Base-by-base conservation (phyloP, 2,888 invertebrate species). In the Acronicta aceris region DNA sequence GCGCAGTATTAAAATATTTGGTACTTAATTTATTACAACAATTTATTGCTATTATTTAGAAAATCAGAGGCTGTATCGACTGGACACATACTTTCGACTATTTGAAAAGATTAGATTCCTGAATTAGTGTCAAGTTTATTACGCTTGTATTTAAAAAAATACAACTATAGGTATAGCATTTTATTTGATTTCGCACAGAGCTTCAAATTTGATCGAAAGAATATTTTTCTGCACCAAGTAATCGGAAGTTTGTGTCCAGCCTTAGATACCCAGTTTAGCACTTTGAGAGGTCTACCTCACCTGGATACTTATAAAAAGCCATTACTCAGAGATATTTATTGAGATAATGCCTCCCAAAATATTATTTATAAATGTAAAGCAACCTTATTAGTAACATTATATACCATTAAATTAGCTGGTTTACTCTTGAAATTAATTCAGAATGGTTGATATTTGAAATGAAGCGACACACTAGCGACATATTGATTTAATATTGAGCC, bases 281-380 rank as follows among this genome's bases (percentile, higher is more conserved):
- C 54, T 46, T 40, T 46, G 48, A 71, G 69, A 60, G 56, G 55
- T 73, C 57, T 40, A 52, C 59, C 50, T 60, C 55, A 6, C 13
- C 52, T 47, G 53, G 56, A 13, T 57, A n/a, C n/a, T n/a, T n/a
- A 50, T 8, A 7, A 50, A 50, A 27, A 55, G 38, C 42, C 12
- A 41, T 56, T 63, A 38, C 15, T 5, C 36, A 13, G 8, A 38
- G 9, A 38, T 12, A 55, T 27, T 41, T 48, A 21, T 46, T 56
- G 77, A 80, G 66, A 81, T 65, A 53, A 54, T 78, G 82, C 81
- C 82, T 81, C 73, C 81, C 65, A 80, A 82, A 80, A 71, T 66
- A 13, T n/a, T 5, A n/a, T 68, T 61, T 68, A 65, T 69, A 58
- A 57, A 71, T 59, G 50, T 65, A 69, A 79, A 82, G 77, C 81